These are phyloP conservation scores for Drosophila navojoa DNA, from an alignment of 1,140 invertebrate genomes.

Conservation along the genomic window DNA sequence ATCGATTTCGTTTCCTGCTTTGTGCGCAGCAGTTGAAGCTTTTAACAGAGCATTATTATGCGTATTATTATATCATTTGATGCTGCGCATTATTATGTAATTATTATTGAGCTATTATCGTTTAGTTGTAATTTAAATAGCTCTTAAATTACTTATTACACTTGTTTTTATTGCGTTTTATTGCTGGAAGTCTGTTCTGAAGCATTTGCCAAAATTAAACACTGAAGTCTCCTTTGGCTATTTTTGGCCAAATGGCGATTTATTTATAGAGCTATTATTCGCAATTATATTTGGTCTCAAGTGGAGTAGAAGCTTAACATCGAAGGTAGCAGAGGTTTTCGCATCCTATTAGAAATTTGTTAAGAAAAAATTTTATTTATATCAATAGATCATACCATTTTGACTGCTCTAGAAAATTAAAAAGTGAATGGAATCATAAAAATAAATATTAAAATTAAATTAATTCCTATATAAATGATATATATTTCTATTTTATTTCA, in stretches of 20 bases:
- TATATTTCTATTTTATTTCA: too few relatives aligned
- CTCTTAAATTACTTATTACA: conserved; percentile 9
- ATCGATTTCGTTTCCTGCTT: conserved; percentile 52
- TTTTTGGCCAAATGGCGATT: conserved; percentile 37
- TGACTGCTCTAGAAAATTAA: too few relatives aligned
- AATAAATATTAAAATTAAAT: too few relatives aligned
- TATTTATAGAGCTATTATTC: conserved; percentile 43
- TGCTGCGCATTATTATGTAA: conserved; percentile 31
- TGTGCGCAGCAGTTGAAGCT: conserved; percentile 30
- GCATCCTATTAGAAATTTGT: not conserved
- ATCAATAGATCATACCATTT: not conserved
- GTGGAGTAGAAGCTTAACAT: not conserved
- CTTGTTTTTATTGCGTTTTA: not conserved
- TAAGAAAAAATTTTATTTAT: not conserved
- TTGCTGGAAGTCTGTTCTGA: too few relatives aligned
- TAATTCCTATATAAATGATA: too few relatives aligned
- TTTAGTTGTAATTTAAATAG: conserved; percentile 27
- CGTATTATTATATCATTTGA: conserved; percentile 23
- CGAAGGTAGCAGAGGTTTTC: not conserved
- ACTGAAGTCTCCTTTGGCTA: conserved; percentile 11
- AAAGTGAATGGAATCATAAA: too few relatives aligned
- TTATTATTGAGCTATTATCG: not conserved
- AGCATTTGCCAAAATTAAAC: conserved; percentile 1
- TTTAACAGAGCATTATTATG: conserved; percentile 16
- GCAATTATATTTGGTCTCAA: conserved; percentile 22